Evolutionary conservation across 2,113 vertebrate genomes (phyloP).

Genomic region (Rhineura floridana): DNA sequence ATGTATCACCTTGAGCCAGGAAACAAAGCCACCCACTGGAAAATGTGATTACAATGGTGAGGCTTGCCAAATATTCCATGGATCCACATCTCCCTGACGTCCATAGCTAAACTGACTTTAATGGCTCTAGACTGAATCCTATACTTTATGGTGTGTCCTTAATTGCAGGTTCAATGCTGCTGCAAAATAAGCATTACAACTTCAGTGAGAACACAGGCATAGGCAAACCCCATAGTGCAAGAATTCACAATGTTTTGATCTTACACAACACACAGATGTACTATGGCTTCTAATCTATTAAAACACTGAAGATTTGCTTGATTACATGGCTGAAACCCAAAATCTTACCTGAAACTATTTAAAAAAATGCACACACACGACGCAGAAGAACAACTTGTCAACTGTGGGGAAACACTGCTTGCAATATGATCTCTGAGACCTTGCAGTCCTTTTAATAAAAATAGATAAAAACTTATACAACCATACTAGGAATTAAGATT

Average conservation of each 20-base stretch:
- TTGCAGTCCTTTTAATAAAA: background rate
- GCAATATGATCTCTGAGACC: background rate
- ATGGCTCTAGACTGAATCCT: background rate
- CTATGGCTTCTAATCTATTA: background rate
- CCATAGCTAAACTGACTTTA: background rate
- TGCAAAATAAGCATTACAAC: background rate
- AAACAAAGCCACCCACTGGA: background rate
- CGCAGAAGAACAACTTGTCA: background rate
- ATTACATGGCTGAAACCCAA: background rate
- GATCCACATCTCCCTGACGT: too few species aligned
- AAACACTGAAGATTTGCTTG: background rate
- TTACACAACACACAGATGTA: background rate
- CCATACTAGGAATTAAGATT: background rate
- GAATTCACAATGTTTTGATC: background rate
- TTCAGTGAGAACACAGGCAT: background rate
- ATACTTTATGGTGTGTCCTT: background rate
- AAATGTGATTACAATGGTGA: background rate
- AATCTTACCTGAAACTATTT: background rate
- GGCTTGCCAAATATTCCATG: background rate
- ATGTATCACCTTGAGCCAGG: background rate
- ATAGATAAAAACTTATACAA: background rate
- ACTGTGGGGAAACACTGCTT: background rate
- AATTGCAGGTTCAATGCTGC: background rate
- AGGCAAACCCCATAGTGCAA: background rate
- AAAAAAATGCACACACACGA: background rate